Evolutionary conservation across 2,797 vertebrate genomes (phyloP), one percentile per base, ranked within the genome.

Genomic region (Aphelocoma californica): DNA sequence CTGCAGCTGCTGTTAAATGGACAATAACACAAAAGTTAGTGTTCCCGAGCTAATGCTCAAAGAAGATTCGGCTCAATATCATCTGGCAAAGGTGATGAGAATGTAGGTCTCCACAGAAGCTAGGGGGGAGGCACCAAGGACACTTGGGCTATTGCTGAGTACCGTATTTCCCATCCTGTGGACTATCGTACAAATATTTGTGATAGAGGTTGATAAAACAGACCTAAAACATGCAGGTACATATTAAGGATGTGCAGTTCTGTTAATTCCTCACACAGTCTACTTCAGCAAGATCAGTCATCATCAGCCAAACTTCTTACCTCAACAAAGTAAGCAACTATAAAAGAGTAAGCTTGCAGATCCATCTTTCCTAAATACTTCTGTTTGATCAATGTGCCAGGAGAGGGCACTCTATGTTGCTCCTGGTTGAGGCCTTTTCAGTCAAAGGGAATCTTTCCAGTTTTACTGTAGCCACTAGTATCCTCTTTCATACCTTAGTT

Each of bases 21-120:
- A 42, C 14, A 74, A 0, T 21, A 66, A 32, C 0, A 1, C 26
- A 24, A 18, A 80, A 34, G 31, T 24, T 31, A n/a, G 14, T 36
- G 42, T 88, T 89, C 34, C 34, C 12, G 42, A 45, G 40, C 28
- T 88, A 11, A 6, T 21, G 34, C 26, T 51, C 0, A 0, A 48
- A 86, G 53, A 60, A 50, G 74, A 60, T 53, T 32, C 2, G 1
- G 36, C 60, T 23, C 26, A 25, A 0, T 48, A 24, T 40, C 28
- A 45, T 51, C 32, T 85, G 38, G 24, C 19, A 69, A 50, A 38
- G 32, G 64, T 58, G 25, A 32, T 36, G 5, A 87, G 58, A 65
- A n/a, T 42, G 18, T 5, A 79, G 42, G 7, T 61, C 13, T 74
- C 62, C 13, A 51, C 3, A 61, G 80, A 72, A 79, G 32, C 25